These are phyloP conservation scores for Autographa gamma DNA, from an alignment of 2,888 invertebrate species.

Conservation along the genomic window DNA sequence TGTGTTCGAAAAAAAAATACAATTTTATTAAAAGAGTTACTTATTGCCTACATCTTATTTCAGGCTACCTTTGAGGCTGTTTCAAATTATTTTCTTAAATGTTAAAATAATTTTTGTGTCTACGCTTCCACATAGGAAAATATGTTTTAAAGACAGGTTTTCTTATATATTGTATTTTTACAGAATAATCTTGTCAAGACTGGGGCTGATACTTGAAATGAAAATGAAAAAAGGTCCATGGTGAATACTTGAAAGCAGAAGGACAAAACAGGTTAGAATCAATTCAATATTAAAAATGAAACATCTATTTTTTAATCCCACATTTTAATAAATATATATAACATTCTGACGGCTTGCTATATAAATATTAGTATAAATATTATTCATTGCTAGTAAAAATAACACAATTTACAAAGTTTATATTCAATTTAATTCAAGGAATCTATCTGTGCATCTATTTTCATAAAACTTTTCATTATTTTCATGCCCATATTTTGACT, in stretches of 20 bases:
- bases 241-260: neutral
- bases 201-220: conserved; percentile 27
- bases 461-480: too few species aligned
- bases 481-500: too few species aligned
- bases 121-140: neutral
- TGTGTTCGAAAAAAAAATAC: neutral
- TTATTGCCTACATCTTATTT: neutral
- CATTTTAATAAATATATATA: too few species aligned
- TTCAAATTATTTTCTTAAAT: neutral
- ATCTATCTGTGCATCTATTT: too few species aligned
- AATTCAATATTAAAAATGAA: too few species aligned
- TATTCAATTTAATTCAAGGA: too few species aligned
- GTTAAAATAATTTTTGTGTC: too few species aligned
- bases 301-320: too few species aligned
- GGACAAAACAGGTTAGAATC: conserved; percentile 13
- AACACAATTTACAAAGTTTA: too few species aligned
- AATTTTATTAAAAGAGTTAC: neutral
- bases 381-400: too few species aligned
- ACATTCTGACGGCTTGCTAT: too few species aligned
- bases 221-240: neutral
- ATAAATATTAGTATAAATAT: too few species aligned
- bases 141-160: neutral
- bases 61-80: neutral
- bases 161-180: conserved; percentile 15
- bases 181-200: conserved; percentile 29